These are phyloP conservation scores for Oostethus manadensis DNA, from an alignment of 2,113 vertebrate species.

Conservation along the genomic window DNA sequence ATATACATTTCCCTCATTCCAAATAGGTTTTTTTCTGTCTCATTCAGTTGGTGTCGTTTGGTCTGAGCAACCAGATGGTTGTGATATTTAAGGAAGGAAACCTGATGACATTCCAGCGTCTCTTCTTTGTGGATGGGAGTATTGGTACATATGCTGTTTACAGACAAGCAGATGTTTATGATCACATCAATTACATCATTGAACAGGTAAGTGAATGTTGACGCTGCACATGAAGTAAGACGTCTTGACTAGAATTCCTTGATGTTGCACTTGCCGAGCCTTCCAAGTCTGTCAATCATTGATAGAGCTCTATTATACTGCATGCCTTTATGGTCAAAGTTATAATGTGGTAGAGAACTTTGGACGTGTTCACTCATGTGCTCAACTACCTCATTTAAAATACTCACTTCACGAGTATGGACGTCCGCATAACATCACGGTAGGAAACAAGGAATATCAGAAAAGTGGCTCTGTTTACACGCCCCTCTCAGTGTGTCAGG, in stretches of 20 bases:
- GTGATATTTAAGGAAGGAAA: conserved; percentile 91
- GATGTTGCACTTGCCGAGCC: conserved; percentile 2
- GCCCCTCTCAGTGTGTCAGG: conserved; percentile 80
- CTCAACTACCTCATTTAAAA: neutral
- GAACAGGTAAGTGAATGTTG: conserved; percentile 68
- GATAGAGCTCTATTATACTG: conserved; percentile 10
- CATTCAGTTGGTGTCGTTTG: conserved; percentile 89
- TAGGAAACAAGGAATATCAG: conserved; percentile 88
- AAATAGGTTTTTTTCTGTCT: conserved; percentile 13
- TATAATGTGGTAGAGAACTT: conserved; percentile 36
- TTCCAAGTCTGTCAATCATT: conserved; percentile 31
- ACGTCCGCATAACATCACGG: conserved; percentile 76
- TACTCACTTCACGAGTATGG: conserved; percentile 69
- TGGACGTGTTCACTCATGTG: conserved; percentile 12
- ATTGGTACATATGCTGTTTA: conserved; percentile 81
- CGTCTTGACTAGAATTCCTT: neutral
- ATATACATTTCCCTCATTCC: neutral
- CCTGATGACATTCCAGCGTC: conserved; percentile 84
- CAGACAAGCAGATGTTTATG: conserved; percentile 80
- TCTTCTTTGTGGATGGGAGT: conserved; percentile 76
- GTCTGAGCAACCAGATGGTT: conserved; percentile 92
- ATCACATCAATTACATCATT: conserved; percentile 80
- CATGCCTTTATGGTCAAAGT: neutral
- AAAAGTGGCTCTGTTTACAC: conserved; percentile 64
- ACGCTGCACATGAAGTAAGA: neutral